Percentiles rank a stretch among this genome's conserved stretches.
These are phyloP conservation scores for Camponotus vicinus DNA, from an alignment of 1,140 invertebrate genomes.

Conservation along the genomic window DNA sequence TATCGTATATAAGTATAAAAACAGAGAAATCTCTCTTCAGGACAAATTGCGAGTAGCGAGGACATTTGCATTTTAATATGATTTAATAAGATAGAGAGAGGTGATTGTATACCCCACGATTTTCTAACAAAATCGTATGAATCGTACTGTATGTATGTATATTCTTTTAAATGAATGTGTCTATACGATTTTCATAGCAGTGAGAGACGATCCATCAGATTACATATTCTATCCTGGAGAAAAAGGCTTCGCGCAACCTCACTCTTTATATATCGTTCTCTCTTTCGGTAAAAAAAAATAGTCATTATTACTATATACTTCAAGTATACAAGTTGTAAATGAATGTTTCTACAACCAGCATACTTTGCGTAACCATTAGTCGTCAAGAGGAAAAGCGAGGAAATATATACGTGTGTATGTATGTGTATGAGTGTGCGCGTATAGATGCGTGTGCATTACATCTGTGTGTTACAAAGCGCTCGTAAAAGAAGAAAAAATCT, in stretches of 20 bases:
- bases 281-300: constrained; percentile 51
- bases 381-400: constrained; percentile 48
- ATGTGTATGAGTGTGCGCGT: constrained; percentile 5
- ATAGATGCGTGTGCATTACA: constrained; percentile 8
- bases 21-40: constrained; percentile 22
- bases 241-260: constrained; percentile 61
- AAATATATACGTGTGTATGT: constrained; percentile 29
- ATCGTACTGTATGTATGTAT: constrained; percentile 50
- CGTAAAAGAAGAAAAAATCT: neutral
- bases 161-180: constrained; percentile 58
- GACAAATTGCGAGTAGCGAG: constrained; percentile 40
- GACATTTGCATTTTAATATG: constrained; percentile 49
- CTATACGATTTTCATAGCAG: constrained; percentile 30
- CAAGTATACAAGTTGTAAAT: constrained; percentile 63
- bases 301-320: constrained; percentile 58
- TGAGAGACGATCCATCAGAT: constrained; percentile 43
- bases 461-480: constrained; percentile 33
- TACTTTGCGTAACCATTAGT: constrained; percentile 59
- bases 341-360: constrained; percentile 63
- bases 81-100: constrained; percentile 46
- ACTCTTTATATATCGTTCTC: constrained; percentile 63
- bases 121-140: constrained; percentile 49
- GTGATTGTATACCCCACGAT: constrained; percentile 47
- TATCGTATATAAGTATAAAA: constrained; percentile 18
- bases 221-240: constrained; percentile 33